Percentiles rank a stretch among this genome's conserved stretches.
Conservation (phyloP, 2,888 invertebrate genomes). For the Pheosia tremula region DNA sequence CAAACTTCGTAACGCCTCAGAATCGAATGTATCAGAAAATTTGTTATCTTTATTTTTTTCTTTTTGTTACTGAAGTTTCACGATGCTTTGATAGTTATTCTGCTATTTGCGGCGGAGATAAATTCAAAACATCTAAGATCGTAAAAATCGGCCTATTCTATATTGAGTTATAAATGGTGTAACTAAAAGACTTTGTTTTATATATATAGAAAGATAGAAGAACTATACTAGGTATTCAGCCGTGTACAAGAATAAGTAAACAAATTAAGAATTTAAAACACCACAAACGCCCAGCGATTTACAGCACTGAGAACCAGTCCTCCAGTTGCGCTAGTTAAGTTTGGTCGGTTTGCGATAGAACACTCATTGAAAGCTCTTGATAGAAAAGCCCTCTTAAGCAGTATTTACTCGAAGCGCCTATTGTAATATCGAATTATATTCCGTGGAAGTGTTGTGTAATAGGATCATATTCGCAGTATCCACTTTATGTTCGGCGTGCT, state of each 20-base stretch:
- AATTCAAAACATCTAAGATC: too few species aligned
- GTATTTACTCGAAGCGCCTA: slow-evolving; percentile 1
- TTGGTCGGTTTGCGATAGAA: slow-evolving; percentile 30
- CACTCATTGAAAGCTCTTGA: slow-evolving; percentile 28
- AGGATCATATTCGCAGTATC: slow-evolving; percentile 9
- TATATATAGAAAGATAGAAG: too few species aligned
- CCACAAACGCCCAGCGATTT: slow-evolving; percentile 7
- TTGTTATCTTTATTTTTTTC: too few species aligned
- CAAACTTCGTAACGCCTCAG: too few species aligned
- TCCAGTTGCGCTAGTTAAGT: slow-evolving; percentile 18
- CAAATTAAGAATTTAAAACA: background rate
- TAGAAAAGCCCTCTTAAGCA: slow-evolving; percentile 7
- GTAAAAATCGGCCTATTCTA: too few species aligned
- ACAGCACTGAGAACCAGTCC: slow-evolving; percentile 7
- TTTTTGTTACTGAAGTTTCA: too few species aligned
- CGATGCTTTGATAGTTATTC: too few species aligned
- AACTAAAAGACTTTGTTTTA: too few species aligned
- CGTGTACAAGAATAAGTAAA: background rate
- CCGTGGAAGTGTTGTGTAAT: slow-evolving; percentile 14
- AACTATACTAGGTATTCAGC: too few species aligned
- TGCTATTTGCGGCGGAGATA: too few species aligned
- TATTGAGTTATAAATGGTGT: too few species aligned
- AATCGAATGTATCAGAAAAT: too few species aligned
- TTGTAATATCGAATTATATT: slow-evolving; percentile 17
- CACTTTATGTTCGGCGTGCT: slow-evolving; percentile 8